Base-by-base conservation (phyloP, 2,797 vertebrate genomes). In the Notolepis coatsorum region DNA sequence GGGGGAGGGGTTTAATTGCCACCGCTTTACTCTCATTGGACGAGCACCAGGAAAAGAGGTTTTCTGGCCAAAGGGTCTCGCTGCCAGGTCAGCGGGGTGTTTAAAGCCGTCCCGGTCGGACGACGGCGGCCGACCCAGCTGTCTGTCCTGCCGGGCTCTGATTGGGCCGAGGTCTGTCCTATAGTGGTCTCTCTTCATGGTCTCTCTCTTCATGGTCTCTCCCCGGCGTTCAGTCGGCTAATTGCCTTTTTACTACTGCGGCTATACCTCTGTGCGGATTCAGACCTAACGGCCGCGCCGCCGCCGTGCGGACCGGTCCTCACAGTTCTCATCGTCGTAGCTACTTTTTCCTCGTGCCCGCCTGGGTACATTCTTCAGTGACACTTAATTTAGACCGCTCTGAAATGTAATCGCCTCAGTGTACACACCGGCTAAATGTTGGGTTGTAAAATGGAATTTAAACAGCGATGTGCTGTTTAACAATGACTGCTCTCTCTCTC, bases 81-180 rank as follows among this genome's bases (percentile, higher is more conserved):
- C 60, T 75, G 69, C 57, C 57, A 70, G 76, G 71, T 57, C 47
- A 48, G 55, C 31, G 70, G 65, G 71, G 55, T 68, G 57, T 72
- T 81, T 76, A 79, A 82, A 86, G 58, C 76, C 65, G 61, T 76
- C 61, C 24, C 75, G 54, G 18, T 8, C 80, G 79, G 80, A 83
- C 31, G 33, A 50, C 17, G 38, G 73, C 80, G 38, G 73, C 80
- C 85, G 67, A 45, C 46, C 65, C 81, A 84, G 83, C 78, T 85
- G 75, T 79, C 83, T 71, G 54, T 77, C 65, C 69, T 66, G 48
- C 65, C 28, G 43, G 53, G 23, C 53, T 77, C 28, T 73, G 63
- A 75, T 28, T 71, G 69, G 68, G 58, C 68, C 54, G 47, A 25
- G 39, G 33, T n/a, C n/a, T n/a, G n/a, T n/a, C n/a, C n/a, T n/a